phyloP scores from a whole-genome alignment of 2,113 vertebrate genomes.

The Poeciliopsis occidentalis region DNA sequence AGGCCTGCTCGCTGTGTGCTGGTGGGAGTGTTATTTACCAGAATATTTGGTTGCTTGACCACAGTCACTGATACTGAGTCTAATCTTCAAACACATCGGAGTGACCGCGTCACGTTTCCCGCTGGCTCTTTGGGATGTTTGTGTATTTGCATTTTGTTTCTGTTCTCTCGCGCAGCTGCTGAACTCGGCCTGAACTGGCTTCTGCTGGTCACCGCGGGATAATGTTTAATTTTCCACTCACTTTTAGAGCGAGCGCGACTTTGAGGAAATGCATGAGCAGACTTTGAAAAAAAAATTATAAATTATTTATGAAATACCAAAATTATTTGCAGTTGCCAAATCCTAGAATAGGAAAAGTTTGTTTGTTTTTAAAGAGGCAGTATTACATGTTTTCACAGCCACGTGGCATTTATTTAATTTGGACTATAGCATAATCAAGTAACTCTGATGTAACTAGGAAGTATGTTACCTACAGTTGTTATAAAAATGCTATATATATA shows the following conservation, averaged over 20 bases:
- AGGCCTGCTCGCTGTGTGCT: background rate
- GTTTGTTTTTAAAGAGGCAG: no score
- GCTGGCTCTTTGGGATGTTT: conserved; percentile 20
- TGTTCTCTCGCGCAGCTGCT: conserved; percentile 48
- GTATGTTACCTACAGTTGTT: no score
- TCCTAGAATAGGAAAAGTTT: no score
- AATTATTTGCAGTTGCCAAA: no score
- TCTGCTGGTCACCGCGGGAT: conserved; percentile 53
- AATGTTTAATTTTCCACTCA: conserved; percentile 70
- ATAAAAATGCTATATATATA: no score
- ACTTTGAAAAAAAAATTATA: no score
- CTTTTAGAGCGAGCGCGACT: background rate
- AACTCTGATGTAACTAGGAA: no score
- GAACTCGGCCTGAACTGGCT: conserved; percentile 15
- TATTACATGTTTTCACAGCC: no score
- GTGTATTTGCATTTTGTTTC: conserved; percentile 55
- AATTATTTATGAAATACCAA: no score
- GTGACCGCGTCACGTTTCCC: conserved; percentile 33
- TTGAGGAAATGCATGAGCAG: conserved; percentile 7
- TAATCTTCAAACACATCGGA: conserved; percentile 35
- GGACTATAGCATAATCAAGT: no score
- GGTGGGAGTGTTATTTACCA: conserved; percentile 7
- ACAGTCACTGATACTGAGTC: conserved; percentile 11
- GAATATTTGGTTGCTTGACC: background rate
- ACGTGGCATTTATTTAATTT: no score